A percentile compares a stretch with the other conserved stretches of the same genome.
Evolutionary conservation across 2,797 vertebrate genomes (phyloP).

Genomic region (Pampus argenteus): DNA sequence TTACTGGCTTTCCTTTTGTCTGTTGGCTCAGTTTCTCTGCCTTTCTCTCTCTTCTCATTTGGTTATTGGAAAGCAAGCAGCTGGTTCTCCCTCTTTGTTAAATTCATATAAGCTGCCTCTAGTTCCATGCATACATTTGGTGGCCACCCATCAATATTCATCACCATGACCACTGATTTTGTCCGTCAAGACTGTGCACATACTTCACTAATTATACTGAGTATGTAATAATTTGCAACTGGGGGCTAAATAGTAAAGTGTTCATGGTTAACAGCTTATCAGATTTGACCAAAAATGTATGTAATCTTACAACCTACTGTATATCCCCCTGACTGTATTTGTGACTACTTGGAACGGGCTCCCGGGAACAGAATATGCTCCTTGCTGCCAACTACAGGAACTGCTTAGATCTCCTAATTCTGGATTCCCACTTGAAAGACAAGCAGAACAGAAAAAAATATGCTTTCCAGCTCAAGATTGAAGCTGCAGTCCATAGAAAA

Average conservation of each 20-base stretch:
- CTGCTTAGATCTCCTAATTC: background rate
- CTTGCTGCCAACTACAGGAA: background rate
- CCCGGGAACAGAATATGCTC: background rate
- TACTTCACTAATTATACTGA: conserved; percentile 9
- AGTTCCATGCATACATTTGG: conserved; percentile 11
- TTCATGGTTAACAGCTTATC: background rate
- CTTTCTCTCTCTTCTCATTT: background rate
- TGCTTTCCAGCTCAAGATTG: too few relatives aligned
- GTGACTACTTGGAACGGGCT: background rate
- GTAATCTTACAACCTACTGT: background rate
- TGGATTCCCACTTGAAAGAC: background rate
- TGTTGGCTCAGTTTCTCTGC: background rate
- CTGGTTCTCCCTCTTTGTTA: conserved; percentile 22
- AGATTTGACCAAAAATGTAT: background rate
- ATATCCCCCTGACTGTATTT: background rate
- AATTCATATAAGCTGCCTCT: conserved; percentile 27
- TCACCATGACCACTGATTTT: background rate
- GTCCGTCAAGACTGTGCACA: background rate
- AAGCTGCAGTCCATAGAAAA: too few relatives aligned
- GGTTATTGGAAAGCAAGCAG: conserved; percentile 19
- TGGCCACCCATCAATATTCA: conserved; percentile 31
- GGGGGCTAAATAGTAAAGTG: background rate
- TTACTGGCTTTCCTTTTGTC: conserved; percentile 1
- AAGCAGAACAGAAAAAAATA: too few relatives aligned
- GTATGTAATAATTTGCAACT: conserved; percentile 19